Evolutionary conservation across 2,797 vertebrate species (phyloP).

Genomic region (Chanos chanos): DNA sequence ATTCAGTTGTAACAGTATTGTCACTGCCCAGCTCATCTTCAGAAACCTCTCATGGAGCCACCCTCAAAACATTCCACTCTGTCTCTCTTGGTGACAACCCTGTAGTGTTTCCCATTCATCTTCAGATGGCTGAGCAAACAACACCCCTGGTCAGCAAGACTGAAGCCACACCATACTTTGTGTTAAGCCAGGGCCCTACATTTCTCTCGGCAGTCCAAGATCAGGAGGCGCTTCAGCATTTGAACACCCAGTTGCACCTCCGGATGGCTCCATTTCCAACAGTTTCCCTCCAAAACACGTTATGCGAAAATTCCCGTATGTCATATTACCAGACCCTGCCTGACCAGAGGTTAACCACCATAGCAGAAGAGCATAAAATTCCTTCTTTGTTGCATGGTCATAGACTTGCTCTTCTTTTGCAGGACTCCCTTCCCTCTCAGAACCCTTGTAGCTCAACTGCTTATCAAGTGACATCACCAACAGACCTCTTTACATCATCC

Average conservation of each 20-base stretch:
- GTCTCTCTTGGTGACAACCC: constrained; percentile 77
- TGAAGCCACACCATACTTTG: constrained; percentile 65
- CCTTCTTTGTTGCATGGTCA: constrained; percentile 60
- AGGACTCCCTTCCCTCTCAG: constrained; percentile 72
- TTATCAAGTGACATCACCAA: constrained; percentile 59
- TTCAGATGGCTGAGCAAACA: constrained; percentile 72
- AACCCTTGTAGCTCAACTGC: constrained; percentile 45
- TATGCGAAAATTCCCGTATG: too few relatives aligned
- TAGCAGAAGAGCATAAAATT: constrained; percentile 68
- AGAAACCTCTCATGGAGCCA: constrained; percentile 72
- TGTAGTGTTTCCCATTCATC: constrained; percentile 74
- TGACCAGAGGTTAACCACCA: too few relatives aligned
- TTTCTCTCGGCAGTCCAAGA: constrained; percentile 75
- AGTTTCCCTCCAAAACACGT: too few relatives aligned
- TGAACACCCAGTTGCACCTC: constrained; percentile 76
- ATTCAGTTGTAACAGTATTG: neutral
- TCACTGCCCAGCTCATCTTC: too few relatives aligned
- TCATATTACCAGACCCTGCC: too few relatives aligned
- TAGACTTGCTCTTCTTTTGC: constrained; percentile 68
- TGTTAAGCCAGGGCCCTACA: constrained; percentile 72
- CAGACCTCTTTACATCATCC: neutral
- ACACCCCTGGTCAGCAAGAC: constrained; percentile 60
- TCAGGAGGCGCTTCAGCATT: constrained; percentile 78
- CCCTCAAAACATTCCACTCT: constrained; percentile 76
- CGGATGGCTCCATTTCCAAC: too few relatives aligned